Base-by-base conservation (phyloP, 2,797 vertebrate genomes). In the Percopsis omiscomaycus region DNA sequence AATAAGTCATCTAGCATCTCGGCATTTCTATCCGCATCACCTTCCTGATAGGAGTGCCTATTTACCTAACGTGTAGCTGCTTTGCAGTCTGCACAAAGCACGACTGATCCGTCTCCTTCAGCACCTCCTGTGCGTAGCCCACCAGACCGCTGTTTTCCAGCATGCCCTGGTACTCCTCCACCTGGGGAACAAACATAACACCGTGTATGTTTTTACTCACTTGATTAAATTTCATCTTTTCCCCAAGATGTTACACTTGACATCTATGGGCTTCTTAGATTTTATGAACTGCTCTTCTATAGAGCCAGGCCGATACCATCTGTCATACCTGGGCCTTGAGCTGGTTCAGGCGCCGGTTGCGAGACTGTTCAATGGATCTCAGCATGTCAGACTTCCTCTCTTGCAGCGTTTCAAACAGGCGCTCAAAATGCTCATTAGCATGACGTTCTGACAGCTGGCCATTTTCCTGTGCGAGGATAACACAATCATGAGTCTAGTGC, bases 81-180 rank as follows among this genome's bases (percentile, higher is more conserved):
- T 98, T 98, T 15, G 98, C 98, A 0, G 95, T 98, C 91, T 98
- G 97, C 30, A 99, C 97, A 37, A 99, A 99, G 86, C 96, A 99
- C 53, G 97, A 98, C 44, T 96, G 97, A 65, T 99, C 97, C 0
- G 95, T 97, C 90, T 99, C 98, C 68, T 99, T 99, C 62, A 99
- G 94, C 27, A 99, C 98, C 85, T 99, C 98, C 81, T 98, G 98
- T 14, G 98, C 98, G 1, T 98, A 98, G 61, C 98, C 98, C 64
- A 99, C 96, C 0, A 99, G 92, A 0, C 98, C 98, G 1, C 88
- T 98, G 88, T 98, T 98, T 92, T 99, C 97, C 82, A 99, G 85
- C 78, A 99, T 96, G 46, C 98, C 97, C 83, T 96, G 96, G 87
- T 98, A 98, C 77, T 99, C 97, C 50, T 98, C 96, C 82, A 95